These are phyloP conservation scores for Drosophila persimilis DNA, from an alignment of 1,140 invertebrate genomes.

Conservation along the genomic window DNA sequence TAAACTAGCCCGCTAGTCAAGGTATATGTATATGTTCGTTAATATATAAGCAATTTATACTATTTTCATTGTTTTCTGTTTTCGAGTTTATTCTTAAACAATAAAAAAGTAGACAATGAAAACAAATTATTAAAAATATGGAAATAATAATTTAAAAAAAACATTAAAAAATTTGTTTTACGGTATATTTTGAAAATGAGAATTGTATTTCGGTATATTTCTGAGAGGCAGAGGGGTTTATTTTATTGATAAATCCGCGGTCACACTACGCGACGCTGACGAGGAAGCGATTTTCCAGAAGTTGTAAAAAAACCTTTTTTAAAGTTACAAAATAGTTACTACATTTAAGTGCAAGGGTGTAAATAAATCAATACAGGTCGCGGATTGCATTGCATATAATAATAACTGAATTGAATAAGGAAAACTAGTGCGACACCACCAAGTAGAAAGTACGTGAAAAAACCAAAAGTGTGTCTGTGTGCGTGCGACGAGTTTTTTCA, in stretches of 20 bases:
- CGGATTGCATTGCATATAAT: conserved; percentile 35
- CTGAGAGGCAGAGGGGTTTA: too few relatives aligned
- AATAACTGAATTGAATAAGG: conserved; percentile 22
- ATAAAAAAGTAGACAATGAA: too few relatives aligned
- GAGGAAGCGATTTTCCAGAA: conserved; percentile 66
- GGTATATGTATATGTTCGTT: too few relatives aligned
- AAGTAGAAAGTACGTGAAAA: conserved; percentile 72
- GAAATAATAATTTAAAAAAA: too few relatives aligned
- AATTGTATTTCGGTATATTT: too few relatives aligned
- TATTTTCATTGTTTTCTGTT: too few relatives aligned
- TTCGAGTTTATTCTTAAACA: too few relatives aligned
- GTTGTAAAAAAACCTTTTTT: conserved; percentile 33
- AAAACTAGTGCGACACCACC: conserved; percentile 7
- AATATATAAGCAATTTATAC: too few relatives aligned
- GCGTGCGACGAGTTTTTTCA: conserved; percentile 59
- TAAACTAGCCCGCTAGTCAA: too few relatives aligned
- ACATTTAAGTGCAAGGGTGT: conserved; percentile 64
- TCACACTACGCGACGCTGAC: conserved; percentile 48
- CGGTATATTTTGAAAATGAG: too few relatives aligned
- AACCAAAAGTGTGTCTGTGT: conserved; percentile 63
- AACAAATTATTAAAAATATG: too few relatives aligned
- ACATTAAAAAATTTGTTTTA: too few relatives aligned
- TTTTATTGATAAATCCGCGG: background rate
- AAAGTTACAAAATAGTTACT: conserved; percentile 67
- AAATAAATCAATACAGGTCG: conserved; percentile 29